Conservation (phyloP, 2,113 vertebrate genomes). For the Tor tambroides region DNA sequence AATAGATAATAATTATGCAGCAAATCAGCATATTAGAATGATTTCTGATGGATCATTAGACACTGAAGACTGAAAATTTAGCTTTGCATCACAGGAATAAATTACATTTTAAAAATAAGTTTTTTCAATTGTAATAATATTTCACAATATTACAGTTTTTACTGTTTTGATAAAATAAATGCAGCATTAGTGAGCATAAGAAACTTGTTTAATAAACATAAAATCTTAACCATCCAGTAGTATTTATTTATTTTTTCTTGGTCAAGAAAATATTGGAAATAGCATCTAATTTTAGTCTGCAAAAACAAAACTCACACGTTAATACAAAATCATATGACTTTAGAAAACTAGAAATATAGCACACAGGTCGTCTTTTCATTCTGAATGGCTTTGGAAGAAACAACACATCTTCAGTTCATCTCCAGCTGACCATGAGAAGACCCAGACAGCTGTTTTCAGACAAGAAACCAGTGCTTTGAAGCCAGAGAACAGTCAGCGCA, state of each 20-base stretch:
- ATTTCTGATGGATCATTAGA: neutral
- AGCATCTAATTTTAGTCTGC: neutral
- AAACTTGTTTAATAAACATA: no score
- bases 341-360: neutral
- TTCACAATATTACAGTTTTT: neutral
- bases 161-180: no score
- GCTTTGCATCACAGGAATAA: neutral
- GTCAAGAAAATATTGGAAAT: neutral
- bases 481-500: conserved; percentile 41
- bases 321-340: neutral
- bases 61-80: neutral
- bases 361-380: neutral
- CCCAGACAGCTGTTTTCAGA: conserved; percentile 26
- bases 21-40: neutral
- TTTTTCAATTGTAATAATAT: neutral
- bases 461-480: conserved; percentile 65
- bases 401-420: neutral
- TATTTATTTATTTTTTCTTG: neutral
- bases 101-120: no score
- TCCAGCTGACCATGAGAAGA: conserved; percentile 23
- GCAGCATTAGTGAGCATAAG: neutral
- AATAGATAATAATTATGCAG: neutral
- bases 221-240: neutral
- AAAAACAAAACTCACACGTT: neutral
- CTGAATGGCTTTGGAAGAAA: neutral